Base-by-base conservation (phyloP, 2,797 vertebrate species). In the Microctenopoma steveboyesi region DNA sequence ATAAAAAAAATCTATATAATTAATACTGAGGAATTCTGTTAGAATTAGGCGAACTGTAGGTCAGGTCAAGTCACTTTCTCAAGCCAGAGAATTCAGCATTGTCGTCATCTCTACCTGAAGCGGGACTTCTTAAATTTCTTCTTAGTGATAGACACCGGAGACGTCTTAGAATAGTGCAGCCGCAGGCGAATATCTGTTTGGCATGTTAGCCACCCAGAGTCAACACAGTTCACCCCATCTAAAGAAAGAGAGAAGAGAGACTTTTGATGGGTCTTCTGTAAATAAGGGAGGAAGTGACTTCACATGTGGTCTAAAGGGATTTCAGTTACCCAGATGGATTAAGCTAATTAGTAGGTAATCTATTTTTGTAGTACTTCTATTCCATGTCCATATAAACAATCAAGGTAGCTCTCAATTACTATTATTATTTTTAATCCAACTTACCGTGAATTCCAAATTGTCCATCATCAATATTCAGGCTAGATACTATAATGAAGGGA, bases 81-180 rank as follows among this genome's bases (percentile, higher is more conserved):
- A 4, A 33, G 30, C 4, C 30, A 5, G 30, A 33, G 11, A 54
- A 79, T 74, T 78, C 18, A 4, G 30, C 33, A 55, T 28, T 3
- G 1, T 3, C 3, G 33, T 51, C 43, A 28, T 7, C 9, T 80
- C 78, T 93, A 99, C 98, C 98, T 98, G 92, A 99, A 99, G 82
- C 97, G 94, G 48, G 98, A 99, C 74, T 96, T 98, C 93, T 99
- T 99, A 83, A 94, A 98, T 90, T 98, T 97, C 89, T 96, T 99
- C 94, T 99, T 99, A 0, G 96, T 96, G 82, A 99, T 98, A 33
- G 95, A 95, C 60, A 99, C 96, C 5, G 98, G 96, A 52, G 95
- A 82, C 86, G 90, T 95, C 84, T 96, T 95, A 56, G 97, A 99
- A 88, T 94, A 94, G 94, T 99, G 97, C 73, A 99, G 93, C 50